phyloP scores from a whole-genome alignment of 2,888 invertebrate species.

The Microplitis manilae region DNA sequence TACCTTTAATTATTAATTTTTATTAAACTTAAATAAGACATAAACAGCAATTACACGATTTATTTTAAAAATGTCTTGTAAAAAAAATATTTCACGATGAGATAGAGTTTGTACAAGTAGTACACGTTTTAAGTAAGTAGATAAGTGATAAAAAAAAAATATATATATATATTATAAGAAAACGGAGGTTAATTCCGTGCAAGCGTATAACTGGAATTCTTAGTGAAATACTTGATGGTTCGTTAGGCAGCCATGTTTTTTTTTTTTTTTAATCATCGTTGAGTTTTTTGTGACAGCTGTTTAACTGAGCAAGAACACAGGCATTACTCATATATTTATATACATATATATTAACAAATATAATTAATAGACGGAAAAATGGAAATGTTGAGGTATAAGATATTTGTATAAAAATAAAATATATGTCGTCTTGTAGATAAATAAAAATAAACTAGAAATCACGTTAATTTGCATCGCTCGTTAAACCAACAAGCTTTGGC shows the following conservation, averaged over 20 bases:
- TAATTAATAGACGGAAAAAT: conserved; percentile 20
- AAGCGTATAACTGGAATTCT: conserved; percentile 55
- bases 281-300: conserved; percentile 63
- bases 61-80: not conserved
- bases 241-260: conserved; percentile 62
- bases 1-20: not conserved
- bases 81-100: not conserved
- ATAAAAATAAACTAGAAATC: conserved; percentile 57
- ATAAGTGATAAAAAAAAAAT: not conserved
- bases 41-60: not conserved
- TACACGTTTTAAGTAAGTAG: no score
- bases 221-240: conserved; percentile 64
- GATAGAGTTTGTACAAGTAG: not conserved
- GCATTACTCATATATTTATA: not conserved
- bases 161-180: not conserved
- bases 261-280: conserved; percentile 57
- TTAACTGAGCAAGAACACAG: conserved; percentile 39
- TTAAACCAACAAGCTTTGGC: conserved; percentile 69
- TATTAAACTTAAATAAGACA: not conserved
- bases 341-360: not conserved
- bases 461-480: conserved; percentile 71
- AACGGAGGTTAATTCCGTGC: conserved; percentile 29
- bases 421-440: not conserved
- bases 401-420: conserved; percentile 15
- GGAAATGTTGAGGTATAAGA: conserved; percentile 12